Evolutionary conservation across 2,113 vertebrate genomes (phyloP).

Genomic region (Ceyx margarethae): DNA sequence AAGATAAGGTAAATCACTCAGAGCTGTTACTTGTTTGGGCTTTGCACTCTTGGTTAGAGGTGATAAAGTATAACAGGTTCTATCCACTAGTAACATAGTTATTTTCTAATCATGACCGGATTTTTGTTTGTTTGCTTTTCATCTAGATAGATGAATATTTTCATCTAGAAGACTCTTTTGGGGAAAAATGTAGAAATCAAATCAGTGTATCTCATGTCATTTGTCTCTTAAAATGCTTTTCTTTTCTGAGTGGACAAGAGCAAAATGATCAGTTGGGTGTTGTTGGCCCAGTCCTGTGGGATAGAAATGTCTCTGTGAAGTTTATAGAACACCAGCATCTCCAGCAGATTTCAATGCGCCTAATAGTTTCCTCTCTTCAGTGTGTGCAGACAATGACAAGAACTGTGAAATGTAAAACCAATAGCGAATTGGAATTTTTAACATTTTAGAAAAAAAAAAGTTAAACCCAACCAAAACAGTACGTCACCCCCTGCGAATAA

Average conservation of each 20-base stretch:
- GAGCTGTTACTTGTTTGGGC: background rate
- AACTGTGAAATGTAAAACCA: background rate
- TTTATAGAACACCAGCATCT: background rate
- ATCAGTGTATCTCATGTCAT: background rate
- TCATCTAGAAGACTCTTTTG: background rate
- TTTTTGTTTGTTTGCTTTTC: slow-evolving; percentile 25
- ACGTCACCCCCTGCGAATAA: slow-evolving; percentile 51
- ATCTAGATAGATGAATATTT: no score
- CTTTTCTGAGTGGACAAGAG: background rate
- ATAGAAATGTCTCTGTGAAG: background rate
- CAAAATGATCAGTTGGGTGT: background rate
- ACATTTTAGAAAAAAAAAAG: slow-evolving; percentile 1
- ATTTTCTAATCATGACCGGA: slow-evolving; percentile 3
- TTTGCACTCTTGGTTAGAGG: background rate
- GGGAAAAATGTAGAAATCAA: background rate
- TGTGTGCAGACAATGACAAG: background rate
- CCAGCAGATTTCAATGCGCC: background rate
- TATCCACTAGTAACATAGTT: background rate
- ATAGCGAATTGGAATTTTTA: background rate
- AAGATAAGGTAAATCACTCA: background rate
- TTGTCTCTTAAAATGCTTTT: background rate
- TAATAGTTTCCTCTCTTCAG: background rate
- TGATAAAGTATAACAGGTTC: background rate
- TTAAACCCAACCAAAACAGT: slow-evolving; percentile 56
- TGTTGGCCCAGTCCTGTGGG: background rate